Evolutionary conservation across 2,797 vertebrate genomes (phyloP).

Genomic region (Lates japonicus): DNA sequence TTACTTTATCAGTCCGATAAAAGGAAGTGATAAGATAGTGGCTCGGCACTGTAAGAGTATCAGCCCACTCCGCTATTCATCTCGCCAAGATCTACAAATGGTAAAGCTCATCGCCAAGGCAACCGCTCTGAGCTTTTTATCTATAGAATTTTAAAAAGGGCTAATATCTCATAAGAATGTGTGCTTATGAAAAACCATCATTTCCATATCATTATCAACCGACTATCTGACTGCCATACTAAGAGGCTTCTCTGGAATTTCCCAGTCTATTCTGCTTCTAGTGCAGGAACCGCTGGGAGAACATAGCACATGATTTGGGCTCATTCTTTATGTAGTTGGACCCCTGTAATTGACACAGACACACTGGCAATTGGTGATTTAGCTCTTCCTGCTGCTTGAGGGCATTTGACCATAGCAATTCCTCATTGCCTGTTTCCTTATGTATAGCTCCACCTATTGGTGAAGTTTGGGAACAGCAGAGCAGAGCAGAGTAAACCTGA

Average conservation of each 20-base stretch:
- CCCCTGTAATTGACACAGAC: constrained; percentile 82
- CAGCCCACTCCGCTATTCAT: constrained; percentile 77
- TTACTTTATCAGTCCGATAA: constrained; percentile 84
- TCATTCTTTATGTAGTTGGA: constrained; percentile 82
- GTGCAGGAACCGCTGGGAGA: constrained; percentile 58
- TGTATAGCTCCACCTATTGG: constrained; percentile 89
- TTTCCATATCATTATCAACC: constrained; percentile 79
- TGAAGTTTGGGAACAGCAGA: constrained; percentile 51
- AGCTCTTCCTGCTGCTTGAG: constrained; percentile 75
- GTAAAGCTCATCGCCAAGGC: constrained; percentile 78
- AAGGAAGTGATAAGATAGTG: constrained; percentile 81
- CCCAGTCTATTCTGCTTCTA: constrained; percentile 50
- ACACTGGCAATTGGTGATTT: constrained; percentile 80
- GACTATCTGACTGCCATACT: constrained; percentile 58
- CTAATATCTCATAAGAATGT: constrained; percentile 80
- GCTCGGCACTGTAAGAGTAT: constrained; percentile 75
- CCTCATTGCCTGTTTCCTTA: constrained; percentile 78
- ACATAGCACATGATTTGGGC: constrained; percentile 79
- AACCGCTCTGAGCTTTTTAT: constrained; percentile 69
- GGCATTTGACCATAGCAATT: constrained; percentile 73
- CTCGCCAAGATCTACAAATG: constrained; percentile 80
- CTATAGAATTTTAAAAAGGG: constrained; percentile 71
- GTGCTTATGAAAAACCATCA: constrained; percentile 76
- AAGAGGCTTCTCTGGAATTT: constrained; percentile 45
- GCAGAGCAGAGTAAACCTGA: constrained; percentile 35